Percentiles rank a stretch among this genome's conserved stretches.
These are phyloP conservation scores for Alloplasta piceator DNA, from an alignment of 2,888 invertebrate genomes.

Conservation along the genomic window DNA sequence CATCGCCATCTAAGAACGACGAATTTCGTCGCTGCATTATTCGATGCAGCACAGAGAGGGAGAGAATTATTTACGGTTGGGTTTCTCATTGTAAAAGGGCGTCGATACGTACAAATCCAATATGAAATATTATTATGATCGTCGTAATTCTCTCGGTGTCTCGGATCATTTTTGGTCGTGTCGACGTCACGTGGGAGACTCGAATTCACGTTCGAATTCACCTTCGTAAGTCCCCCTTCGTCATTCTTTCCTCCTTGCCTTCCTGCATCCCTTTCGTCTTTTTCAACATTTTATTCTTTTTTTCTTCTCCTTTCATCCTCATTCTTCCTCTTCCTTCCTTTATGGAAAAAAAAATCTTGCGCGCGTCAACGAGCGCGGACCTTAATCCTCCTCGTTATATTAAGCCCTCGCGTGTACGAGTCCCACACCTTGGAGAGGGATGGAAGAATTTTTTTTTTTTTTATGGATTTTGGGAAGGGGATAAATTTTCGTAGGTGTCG, in stretches of 20 bases:
- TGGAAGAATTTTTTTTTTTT: conserved; percentile 10
- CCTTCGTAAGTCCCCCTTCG: conserved; percentile 62
- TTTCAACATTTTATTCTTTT: conserved; percentile 58
- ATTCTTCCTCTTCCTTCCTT: conserved; percentile 68
- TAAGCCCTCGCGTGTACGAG: conserved; percentile 45
- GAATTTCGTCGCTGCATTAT: conserved; percentile 28
- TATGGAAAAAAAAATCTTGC: conserved; percentile 65
- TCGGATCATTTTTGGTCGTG: conserved; percentile 9
- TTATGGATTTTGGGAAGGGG: neutral
- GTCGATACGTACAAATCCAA: conserved; percentile 80
- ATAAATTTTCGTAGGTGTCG: conserved; percentile 54
- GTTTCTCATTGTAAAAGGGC: conserved; percentile 75
- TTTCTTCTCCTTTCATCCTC: conserved; percentile 27
- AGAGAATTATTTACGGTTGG: conserved; percentile 45
- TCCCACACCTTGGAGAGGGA: conserved; percentile 14
- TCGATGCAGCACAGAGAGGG: conserved; percentile 21
- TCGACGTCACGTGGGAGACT: neutral
- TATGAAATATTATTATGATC: conserved; percentile 64
- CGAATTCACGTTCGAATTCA: conserved; percentile 3
- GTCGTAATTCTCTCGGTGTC: conserved; percentile 13
- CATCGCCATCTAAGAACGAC: neutral
- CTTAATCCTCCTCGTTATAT: conserved; percentile 59
- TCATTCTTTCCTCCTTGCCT: conserved; percentile 66
- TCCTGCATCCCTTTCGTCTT: conserved; percentile 59
- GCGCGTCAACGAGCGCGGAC: conserved; percentile 49